Conservation (phyloP, 2,113 vertebrate species). For the Burhinus oedicnemus region DNA sequence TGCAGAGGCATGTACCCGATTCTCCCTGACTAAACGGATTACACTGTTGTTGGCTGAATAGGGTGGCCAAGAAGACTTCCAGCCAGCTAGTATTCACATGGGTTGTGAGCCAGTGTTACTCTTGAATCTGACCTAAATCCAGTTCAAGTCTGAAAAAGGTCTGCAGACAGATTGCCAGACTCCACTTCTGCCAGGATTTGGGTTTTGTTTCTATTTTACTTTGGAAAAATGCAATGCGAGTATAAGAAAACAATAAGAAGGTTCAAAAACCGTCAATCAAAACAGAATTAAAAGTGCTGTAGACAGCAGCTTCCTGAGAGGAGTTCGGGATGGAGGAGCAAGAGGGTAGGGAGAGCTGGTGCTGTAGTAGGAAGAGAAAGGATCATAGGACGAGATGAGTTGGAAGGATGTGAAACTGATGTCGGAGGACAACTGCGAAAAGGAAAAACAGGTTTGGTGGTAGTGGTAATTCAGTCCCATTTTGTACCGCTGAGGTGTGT, state of each 20-base stretch:
- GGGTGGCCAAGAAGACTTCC: neutral
- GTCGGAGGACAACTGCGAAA: neutral
- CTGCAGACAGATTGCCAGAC: neutral
- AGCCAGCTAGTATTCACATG: neutral
- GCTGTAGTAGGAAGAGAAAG: neutral
- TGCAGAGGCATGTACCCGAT: neutral
- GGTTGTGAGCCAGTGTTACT: neutral
- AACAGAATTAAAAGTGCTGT: neutral
- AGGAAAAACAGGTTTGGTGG: neutral
- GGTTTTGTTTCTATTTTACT: neutral
- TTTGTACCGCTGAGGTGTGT: neutral
- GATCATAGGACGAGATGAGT: neutral
- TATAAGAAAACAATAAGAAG: neutral
- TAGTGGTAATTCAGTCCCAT: neutral
- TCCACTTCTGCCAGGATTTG: neutral
- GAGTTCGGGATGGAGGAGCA: neutral
- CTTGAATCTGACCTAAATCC: neutral
- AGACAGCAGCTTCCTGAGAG: neutral
- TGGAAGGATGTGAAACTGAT: neutral
- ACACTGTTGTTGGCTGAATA: neutral
- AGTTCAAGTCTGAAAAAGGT: neutral
- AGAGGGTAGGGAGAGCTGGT: neutral
- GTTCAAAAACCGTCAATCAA: neutral
- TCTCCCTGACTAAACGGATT: constrained; percentile 13
- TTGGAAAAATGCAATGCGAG: neutral